These are phyloP conservation scores for Limenitis camilla DNA, from an alignment of 2,888 invertebrate genomes.

Conservation along the genomic window DNA sequence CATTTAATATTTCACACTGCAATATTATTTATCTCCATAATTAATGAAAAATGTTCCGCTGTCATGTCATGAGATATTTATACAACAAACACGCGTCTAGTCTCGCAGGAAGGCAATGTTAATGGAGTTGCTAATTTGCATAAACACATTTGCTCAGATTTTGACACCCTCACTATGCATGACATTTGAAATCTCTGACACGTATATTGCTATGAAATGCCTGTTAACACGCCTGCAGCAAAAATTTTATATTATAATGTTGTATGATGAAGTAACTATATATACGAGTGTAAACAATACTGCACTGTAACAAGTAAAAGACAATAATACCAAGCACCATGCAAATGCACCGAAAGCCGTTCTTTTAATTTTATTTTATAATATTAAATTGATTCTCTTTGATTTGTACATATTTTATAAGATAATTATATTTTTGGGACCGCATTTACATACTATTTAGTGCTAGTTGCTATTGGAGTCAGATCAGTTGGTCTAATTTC, in stretches of 20 bases:
- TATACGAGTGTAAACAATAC: background rate
- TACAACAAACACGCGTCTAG: slow-evolving; percentile 45
- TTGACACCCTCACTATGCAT: slow-evolving; percentile 61
- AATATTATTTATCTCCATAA: slow-evolving; percentile 21
- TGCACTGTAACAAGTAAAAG: background rate
- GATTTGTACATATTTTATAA: too few species aligned
- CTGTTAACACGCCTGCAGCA: slow-evolving; percentile 4
- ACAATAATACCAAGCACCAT: too few species aligned
- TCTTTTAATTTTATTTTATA: too few species aligned
- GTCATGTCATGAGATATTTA: slow-evolving; percentile 37
- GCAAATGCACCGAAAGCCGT: too few species aligned
- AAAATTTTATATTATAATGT: slow-evolving; percentile 5
- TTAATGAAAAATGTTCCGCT: slow-evolving; percentile 22
- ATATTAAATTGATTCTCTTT: too few species aligned
- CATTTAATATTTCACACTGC: background rate
- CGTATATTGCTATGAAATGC: slow-evolving; percentile 15
- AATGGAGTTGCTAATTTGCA: slow-evolving; percentile 68
- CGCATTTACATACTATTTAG: too few species aligned
- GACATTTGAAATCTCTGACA: slow-evolving; percentile 62
- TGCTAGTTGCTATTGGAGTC: too few species aligned
- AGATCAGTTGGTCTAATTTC: too few species aligned
- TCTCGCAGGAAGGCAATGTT: slow-evolving; percentile 46
- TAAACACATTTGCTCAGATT: slow-evolving; percentile 69
- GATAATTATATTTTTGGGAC: too few species aligned
- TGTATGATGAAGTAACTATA: background rate